Conservation (phyloP, 2,888 invertebrate genomes). For the Torymus auratus region DNA sequence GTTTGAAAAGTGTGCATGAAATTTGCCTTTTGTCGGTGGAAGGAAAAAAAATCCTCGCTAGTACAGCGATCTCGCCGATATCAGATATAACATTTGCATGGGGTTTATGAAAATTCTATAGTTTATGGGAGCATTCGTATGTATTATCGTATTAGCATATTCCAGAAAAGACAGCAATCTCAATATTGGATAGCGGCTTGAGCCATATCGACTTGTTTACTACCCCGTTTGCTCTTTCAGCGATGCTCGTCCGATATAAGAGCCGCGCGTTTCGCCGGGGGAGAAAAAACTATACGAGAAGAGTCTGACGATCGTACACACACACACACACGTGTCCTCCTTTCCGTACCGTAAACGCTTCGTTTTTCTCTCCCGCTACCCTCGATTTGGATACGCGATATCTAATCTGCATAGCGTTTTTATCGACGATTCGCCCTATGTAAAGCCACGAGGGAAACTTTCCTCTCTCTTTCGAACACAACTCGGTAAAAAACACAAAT, state of each 20-base stretch:
- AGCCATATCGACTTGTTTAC: constrained; percentile 74
- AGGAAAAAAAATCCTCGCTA: constrained; percentile 22
- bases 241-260: constrained; percentile 59
- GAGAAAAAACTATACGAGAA: constrained; percentile 10
- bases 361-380: constrained; percentile 61
- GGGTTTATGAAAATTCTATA: constrained; percentile 77
- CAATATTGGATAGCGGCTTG: constrained; percentile 74
- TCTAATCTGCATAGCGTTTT: constrained; percentile 64
- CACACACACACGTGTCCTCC: constrained; percentile 65
- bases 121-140: constrained; percentile 76
- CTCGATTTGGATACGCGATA: constrained; percentile 61
- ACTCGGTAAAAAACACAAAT: constrained; percentile 32
- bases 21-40: constrained; percentile 38
- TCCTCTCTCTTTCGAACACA: neutral
- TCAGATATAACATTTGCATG: constrained; percentile 74
- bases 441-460: constrained; percentile 47
- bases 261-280: constrained; percentile 49
- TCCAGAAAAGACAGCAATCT: constrained; percentile 76
- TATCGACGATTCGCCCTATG: constrained; percentile 57
- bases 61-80: constrained; percentile 66
- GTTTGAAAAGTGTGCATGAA: constrained; percentile 47
- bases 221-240: constrained; percentile 63
- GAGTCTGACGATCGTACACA: neutral
- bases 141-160: constrained; percentile 77
- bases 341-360: constrained; percentile 65